phyloP scores from a whole-genome alignment of 2,113 vertebrate genomes.

The Felis catus region DNA sequence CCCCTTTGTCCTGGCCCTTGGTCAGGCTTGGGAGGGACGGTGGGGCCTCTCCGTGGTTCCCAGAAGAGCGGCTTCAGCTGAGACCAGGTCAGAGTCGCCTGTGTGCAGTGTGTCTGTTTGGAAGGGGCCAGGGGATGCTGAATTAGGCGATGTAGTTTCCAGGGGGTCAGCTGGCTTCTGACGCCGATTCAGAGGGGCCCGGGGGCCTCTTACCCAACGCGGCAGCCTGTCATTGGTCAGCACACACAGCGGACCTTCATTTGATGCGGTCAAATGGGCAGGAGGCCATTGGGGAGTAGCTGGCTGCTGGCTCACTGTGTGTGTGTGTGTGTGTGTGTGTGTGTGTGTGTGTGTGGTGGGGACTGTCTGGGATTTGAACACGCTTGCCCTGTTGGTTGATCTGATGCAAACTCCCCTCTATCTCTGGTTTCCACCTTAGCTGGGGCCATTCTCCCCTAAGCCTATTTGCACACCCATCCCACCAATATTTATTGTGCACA shows the following conservation, averaged over 20 bases:
- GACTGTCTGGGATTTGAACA: background rate
- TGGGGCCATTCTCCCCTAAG: background rate
- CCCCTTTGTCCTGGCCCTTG: background rate
- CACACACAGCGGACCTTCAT: background rate
- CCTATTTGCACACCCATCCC: no score
- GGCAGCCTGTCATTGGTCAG: background rate
- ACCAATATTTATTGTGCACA: fast-evolving
- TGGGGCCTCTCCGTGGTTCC: fast-evolving
- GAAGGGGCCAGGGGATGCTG: background rate
- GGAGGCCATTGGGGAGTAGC: background rate
- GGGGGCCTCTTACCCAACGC: background rate
- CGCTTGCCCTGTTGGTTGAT: background rate
- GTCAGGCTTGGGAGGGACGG: background rate
- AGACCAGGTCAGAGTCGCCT: background rate
- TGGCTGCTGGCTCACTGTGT: background rate
- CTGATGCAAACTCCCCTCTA: background rate
- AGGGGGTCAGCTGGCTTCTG: background rate
- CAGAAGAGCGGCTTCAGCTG: background rate
- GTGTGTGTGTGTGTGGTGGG: background rate
- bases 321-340: background rate
- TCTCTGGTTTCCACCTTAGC: background rate
- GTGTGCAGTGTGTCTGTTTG: background rate
- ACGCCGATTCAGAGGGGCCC: background rate
- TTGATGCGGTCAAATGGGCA: background rate
- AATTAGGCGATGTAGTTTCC: background rate